Percentiles rank a stretch among this genome's conserved stretches.
Evolutionary conservation across 2,797 vertebrate species (phyloP).

Genomic region (Allobates femoralis): DNA sequence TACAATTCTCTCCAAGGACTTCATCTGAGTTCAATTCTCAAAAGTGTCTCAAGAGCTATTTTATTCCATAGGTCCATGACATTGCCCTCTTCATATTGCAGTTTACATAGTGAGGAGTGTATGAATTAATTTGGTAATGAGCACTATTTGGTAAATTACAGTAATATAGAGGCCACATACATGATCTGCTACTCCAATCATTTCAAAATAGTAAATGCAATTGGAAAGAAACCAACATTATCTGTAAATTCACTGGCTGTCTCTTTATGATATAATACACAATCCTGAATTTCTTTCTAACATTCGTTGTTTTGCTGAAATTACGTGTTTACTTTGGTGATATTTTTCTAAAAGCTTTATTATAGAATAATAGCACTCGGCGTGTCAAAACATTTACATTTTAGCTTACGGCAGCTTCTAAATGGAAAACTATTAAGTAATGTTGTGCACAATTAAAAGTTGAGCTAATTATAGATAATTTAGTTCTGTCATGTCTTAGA

Average conservation of each 20-base stretch:
- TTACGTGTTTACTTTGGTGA: background rate
- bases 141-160: no score
- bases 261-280: background rate
- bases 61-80: no score
- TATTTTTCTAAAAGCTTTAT: background rate
- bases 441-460: conserved; percentile 20
- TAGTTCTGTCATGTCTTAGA: background rate
- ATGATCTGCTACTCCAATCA: background rate
- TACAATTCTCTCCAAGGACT: no score
- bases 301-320: background rate
- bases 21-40: no score
- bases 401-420: background rate
- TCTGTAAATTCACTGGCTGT: background rate
- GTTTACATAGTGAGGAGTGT: no score
- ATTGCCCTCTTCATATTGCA: no score
- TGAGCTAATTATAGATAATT: conserved; percentile 22
- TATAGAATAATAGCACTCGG: background rate
- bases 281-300: background rate
- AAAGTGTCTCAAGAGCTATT: no score
- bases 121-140: no score
- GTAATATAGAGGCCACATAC: background rate
- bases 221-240: background rate
- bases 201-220: background rate
- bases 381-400: conserved; percentile 21
- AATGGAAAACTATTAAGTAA: conserved; percentile 13